Conservation (phyloP, 1,140 invertebrate genomes). For the Belonocnema kinseyi region DNA sequence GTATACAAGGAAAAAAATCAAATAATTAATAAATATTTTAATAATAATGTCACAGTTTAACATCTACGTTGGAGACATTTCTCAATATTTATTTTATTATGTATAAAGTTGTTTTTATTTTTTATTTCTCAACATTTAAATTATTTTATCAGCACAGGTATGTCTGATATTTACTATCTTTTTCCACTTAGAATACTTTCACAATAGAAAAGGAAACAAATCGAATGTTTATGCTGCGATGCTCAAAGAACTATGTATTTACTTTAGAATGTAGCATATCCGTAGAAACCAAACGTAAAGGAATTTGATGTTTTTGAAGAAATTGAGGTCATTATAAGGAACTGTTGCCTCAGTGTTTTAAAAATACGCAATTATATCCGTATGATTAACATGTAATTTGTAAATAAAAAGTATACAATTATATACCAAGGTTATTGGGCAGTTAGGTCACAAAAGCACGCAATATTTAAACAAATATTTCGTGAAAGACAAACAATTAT, state of each 20-base stretch:
- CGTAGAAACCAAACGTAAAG: background rate
- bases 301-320: background rate
- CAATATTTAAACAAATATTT: background rate
- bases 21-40: no score
- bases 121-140: background rate
- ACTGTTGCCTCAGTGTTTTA: background rate
- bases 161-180: background rate
- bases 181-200: conserved; percentile 19
- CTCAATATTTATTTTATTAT: background rate
- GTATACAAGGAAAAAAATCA: background rate
- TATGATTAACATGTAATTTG: background rate
- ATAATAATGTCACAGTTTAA: no score
- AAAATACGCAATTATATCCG: background rate
- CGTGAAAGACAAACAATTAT: no score
- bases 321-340: background rate
- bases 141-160: background rate
- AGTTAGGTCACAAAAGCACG: background rate
- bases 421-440: background rate
- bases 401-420: background rate
- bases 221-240: background rate
- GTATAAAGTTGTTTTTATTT: background rate
- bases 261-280: background rate
- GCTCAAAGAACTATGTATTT: background rate
- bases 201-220: conserved; percentile 10
- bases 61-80: background rate